Evolutionary conservation across 2,888 invertebrate species (phyloP).

Genomic region (Tipula vernalis): DNA sequence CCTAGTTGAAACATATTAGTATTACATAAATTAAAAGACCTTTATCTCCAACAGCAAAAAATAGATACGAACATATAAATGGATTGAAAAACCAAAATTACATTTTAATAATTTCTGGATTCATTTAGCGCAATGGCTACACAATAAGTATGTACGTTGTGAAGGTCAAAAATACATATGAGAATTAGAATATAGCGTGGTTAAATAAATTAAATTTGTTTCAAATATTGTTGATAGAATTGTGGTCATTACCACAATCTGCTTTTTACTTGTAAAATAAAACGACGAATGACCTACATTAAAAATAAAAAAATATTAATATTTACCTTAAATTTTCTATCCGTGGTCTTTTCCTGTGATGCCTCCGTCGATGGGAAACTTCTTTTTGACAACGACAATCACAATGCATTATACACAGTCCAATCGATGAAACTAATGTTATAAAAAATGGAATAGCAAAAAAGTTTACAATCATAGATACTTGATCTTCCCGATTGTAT

Average conservation of each 20-base stretch:
- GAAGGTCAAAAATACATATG: not conserved
- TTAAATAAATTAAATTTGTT: not conserved
- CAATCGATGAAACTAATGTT: slow-evolving; percentile 71
- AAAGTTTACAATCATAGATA: slow-evolving; percentile 69
- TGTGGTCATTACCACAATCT: not conserved
- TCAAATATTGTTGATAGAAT: not conserved
- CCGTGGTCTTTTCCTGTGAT: slow-evolving; percentile 46
- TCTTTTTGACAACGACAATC: slow-evolving; percentile 62
- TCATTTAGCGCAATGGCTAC: not conserved
- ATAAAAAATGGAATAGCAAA: slow-evolving; percentile 74
- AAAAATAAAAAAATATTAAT: not conserved
- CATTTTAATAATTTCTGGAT: not conserved
- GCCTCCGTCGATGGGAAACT: slow-evolving; percentile 49
- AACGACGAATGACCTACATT: not conserved
- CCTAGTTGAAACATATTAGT: too few relatives aligned
- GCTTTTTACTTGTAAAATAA: not conserved
- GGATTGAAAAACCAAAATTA: not conserved
- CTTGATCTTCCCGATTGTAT: slow-evolving; percentile 72
- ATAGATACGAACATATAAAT: too few relatives aligned
- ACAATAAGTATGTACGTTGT: not conserved
- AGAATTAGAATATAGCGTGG: not conserved
- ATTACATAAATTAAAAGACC: too few relatives aligned
- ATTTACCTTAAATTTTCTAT: slow-evolving; percentile 43
- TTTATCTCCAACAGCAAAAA: too few relatives aligned
- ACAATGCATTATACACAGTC: slow-evolving; percentile 76